Evolutionary conservation across 1,140 invertebrate genomes (phyloP).

Genomic region (Dendrolimus kikuchii): DNA sequence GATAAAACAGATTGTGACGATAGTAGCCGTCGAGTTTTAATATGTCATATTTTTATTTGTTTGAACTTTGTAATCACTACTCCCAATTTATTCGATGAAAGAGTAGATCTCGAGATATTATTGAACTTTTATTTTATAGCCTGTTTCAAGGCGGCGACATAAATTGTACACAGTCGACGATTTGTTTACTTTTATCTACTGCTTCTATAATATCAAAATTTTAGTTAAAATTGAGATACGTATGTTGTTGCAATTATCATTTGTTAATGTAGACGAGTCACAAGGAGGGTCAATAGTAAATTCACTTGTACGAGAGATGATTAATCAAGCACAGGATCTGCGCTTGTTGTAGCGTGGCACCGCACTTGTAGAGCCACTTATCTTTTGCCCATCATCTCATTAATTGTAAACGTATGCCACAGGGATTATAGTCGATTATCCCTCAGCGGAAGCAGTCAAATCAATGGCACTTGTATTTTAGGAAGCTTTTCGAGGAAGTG

Average conservation of each 20-base stretch:
- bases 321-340: conserved; percentile 60
- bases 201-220: too few species aligned
- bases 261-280: too few species aligned
- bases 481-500: conserved; percentile 63
- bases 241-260: too few species aligned
- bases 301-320: conserved; percentile 6
- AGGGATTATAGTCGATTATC: conserved; percentile 30
- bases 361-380: conserved; percentile 40
- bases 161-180: too few species aligned
- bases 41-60: conserved; percentile 37
- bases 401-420: conserved; percentile 30
- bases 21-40: conserved; percentile 48
- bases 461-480: conserved; percentile 65
- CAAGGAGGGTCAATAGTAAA: too few species aligned
- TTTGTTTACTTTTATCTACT: too few species aligned
- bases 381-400: conserved; percentile 2
- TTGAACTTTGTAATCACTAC: background rate
- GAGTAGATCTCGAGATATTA: too few species aligned
- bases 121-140: too few species aligned
- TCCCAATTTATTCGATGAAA: too few species aligned
- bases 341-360: conserved; percentile 59
- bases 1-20: conserved; percentile 38
- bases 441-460: conserved; percentile 12
- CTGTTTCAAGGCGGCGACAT: too few species aligned
- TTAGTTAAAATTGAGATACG: too few species aligned